phyloP scores from a whole-genome alignment of 1,140 invertebrate species.

The Steinernema feltiae region DNA sequence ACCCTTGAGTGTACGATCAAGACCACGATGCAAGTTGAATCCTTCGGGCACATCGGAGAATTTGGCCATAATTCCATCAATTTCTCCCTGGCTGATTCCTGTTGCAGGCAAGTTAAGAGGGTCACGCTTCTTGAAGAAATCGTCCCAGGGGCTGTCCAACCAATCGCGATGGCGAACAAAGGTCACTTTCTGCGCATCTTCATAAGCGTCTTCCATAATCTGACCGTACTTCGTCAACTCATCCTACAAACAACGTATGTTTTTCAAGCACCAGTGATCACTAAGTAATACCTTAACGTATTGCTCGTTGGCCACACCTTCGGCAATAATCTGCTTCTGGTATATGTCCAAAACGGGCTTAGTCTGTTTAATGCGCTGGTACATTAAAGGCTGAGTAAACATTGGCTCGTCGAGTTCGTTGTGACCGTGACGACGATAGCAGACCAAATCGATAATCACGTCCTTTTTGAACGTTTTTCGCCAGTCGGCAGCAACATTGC shows the following conservation, averaged over 20 bases:
- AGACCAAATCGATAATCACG: slow-evolving; percentile 93
- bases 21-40: slow-evolving; percentile 84
- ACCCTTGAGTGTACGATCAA: slow-evolving; percentile 52
- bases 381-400: slow-evolving; percentile 99
- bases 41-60: slow-evolving; percentile 88
- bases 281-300: slow-evolving; percentile 70
- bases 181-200: slow-evolving; percentile 81
- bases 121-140: slow-evolving; percentile 42
- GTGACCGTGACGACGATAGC: slow-evolving; percentile 91
- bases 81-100: slow-evolving; percentile 82
- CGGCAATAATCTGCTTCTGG: slow-evolving; percentile 76
- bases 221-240: slow-evolving; percentile 68
- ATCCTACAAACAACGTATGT: slow-evolving; percentile 58
- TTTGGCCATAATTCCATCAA: slow-evolving; percentile 83
- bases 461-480: slow-evolving; percentile 93
- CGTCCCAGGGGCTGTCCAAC: slow-evolving; percentile 98
- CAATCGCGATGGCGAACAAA: slow-evolving; percentile 95
- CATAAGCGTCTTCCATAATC: slow-evolving; percentile 91
- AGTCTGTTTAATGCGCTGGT: slow-evolving; percentile 83
- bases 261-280: slow-evolving; percentile 56
- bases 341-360: slow-evolving; percentile 77
- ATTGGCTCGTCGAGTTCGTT: slow-evolving; percentile 99
- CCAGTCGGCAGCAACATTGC: slow-evolving; percentile 96
- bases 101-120: slow-evolving; percentile 68
- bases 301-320: slow-evolving; percentile 76